Percentiles rank a stretch among this genome's conserved stretches.
phyloP scores from a whole-genome alignment of 2,797 vertebrate species.

The Triplophysa yarkandensis region DNA sequence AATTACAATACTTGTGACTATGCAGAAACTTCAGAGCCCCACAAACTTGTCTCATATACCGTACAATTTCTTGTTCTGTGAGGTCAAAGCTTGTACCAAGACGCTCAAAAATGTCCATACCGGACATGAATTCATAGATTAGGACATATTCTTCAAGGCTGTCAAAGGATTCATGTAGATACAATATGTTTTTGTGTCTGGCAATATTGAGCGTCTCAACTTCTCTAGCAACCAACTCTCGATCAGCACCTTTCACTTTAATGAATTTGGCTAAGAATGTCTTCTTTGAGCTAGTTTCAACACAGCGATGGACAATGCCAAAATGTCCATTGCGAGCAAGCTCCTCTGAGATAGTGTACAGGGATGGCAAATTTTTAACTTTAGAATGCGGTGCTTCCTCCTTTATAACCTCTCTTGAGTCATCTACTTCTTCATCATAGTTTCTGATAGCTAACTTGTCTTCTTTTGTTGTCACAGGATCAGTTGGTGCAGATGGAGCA shows the following conservation, averaged over 20 bases:
- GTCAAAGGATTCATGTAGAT: slow-evolving; percentile 96
- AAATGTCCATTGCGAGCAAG: slow-evolving; percentile 90
- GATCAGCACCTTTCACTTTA: slow-evolving; percentile 95
- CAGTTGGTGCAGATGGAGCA: slow-evolving; percentile 87
- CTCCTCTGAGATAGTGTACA: slow-evolving; percentile 94
- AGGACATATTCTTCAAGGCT: slow-evolving; percentile 96
- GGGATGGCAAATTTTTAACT: slow-evolving; percentile 90
- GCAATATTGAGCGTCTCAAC: slow-evolving; percentile 93
- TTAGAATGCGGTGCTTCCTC: slow-evolving; percentile 87
- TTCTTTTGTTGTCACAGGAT: slow-evolving; percentile 91
- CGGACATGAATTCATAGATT: slow-evolving; percentile 97
- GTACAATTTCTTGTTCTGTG: slow-evolving; percentile 92
- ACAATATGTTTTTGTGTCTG: slow-evolving; percentile 89
- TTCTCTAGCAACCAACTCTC: slow-evolving; percentile 95
- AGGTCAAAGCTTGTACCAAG: slow-evolving; percentile 93
- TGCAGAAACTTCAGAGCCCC: slow-evolving; percentile 90
- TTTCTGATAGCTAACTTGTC: slow-evolving; percentile 92
- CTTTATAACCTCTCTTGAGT: slow-evolving; percentile 83
- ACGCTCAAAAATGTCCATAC: slow-evolving; percentile 96
- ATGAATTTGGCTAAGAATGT: slow-evolving; percentile 97
- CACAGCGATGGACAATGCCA: slow-evolving; percentile 90
- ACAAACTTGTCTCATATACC: slow-evolving; percentile 91
- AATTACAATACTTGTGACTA: slow-evolving; percentile 87
- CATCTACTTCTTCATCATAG: slow-evolving; percentile 97
- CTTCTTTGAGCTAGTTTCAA: slow-evolving; percentile 93